These are phyloP conservation scores for Carlito syrichta DNA, from an alignment of 2,113 vertebrate species.

Conservation along the genomic window DNA sequence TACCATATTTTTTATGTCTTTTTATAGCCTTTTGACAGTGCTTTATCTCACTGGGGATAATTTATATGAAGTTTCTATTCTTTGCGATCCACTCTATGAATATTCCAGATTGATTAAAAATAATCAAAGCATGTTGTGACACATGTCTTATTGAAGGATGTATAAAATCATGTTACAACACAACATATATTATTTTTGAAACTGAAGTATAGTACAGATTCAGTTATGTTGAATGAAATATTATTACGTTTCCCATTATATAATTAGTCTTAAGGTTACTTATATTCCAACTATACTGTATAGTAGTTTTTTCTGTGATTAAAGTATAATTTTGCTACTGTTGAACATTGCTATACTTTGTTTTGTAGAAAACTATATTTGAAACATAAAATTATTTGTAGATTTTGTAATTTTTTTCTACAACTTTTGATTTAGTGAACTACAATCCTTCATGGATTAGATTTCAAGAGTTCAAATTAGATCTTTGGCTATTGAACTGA, in stretches of 20 bases:
- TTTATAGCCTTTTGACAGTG: background rate
- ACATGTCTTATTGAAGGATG: background rate
- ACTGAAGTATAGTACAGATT: background rate
- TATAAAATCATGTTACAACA: background rate
- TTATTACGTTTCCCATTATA: background rate
- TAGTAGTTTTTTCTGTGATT: background rate
- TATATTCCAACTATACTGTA: background rate
- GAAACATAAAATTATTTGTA: background rate
- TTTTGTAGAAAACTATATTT: background rate
- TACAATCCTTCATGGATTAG: too few relatives aligned
- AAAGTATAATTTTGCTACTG: background rate
- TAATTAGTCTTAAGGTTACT: background rate
- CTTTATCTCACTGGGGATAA: background rate
- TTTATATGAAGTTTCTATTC: background rate
- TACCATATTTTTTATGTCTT: background rate
- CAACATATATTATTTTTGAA: background rate
- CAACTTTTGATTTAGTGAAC: too few relatives aligned
- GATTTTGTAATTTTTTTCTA: too few relatives aligned
- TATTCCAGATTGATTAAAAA: background rate
- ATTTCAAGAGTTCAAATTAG: background rate
- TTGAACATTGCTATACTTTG: background rate
- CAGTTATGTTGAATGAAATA: background rate
- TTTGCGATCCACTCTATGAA: background rate
- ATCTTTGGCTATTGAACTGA: background rate
- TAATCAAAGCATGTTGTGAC: background rate